phyloP scores from a whole-genome alignment of 2,113 vertebrate genomes.

The Raja brachyura region DNA sequence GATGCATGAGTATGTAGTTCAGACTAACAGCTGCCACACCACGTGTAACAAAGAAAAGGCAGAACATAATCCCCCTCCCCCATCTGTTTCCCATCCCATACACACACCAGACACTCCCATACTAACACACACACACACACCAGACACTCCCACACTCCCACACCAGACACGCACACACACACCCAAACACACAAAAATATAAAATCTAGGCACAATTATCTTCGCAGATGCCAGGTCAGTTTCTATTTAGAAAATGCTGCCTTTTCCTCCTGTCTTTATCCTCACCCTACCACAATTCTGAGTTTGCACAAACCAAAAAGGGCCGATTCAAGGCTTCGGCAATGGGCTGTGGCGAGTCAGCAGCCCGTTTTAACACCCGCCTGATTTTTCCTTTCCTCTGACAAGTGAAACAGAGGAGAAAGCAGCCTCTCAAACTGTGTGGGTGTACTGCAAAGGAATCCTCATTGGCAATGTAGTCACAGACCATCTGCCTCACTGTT shows the following conservation, averaged over 20 bases:
- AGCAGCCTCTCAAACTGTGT: not conserved
- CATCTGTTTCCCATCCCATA: not conserved
- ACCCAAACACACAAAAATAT: not conserved
- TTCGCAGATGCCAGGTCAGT: not conserved
- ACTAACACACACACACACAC: not conserved
- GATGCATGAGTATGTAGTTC: not conserved
- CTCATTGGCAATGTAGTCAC: slow-evolving; percentile 5
- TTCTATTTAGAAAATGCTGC: not conserved
- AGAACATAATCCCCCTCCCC: not conserved
- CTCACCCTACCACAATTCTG: not conserved
- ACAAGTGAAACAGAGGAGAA: not conserved
- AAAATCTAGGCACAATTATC: not conserved
- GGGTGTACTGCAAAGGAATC: not conserved
- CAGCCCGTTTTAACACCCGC: not conserved
- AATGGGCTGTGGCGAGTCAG: not conserved
- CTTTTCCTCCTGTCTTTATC: not conserved
- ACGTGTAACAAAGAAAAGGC: not conserved
- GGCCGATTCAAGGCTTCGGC: not conserved
- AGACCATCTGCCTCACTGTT: slow-evolving; percentile 19
- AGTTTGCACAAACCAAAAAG: not conserved
- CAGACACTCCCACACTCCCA: no score
- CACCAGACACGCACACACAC: not conserved
- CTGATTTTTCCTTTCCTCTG: not conserved
- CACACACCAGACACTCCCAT: not conserved
- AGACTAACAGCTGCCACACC: not conserved